phyloP scores from a whole-genome alignment of 2,888 invertebrate species.

The Hypomecis punctinalis region DNA sequence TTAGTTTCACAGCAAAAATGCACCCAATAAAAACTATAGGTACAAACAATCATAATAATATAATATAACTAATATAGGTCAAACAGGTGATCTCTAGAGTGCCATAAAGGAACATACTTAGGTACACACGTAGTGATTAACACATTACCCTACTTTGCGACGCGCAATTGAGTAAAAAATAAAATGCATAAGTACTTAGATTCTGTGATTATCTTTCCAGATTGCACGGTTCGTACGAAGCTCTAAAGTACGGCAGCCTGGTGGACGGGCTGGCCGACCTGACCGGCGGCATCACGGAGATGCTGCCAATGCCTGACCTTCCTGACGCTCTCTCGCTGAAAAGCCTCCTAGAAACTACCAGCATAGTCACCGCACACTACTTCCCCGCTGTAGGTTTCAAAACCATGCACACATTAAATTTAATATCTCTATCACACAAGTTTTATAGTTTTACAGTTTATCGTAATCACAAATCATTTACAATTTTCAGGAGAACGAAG shows the following conservation, averaged over 20 bases:
- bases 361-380: constrained; percentile 89
- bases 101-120: no score
- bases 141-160: no score
- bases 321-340: constrained; percentile 88
- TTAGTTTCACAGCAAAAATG: no score
- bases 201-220: constrained; percentile 83
- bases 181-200: no score
- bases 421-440: neutral
- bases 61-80: no score
- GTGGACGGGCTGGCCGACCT: constrained; percentile 95
- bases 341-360: constrained; percentile 91
- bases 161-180: no score
- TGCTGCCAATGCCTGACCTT: constrained; percentile 89
- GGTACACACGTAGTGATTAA: no score
- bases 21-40: no score
- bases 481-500: constrained; percentile 34
- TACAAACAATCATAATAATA: no score
- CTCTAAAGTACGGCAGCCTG: constrained; percentile 95
- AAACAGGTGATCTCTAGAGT: no score
- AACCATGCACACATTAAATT: neutral
- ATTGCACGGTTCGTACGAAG: constrained; percentile 96
- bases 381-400: constrained; percentile 55
- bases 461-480: neutral
- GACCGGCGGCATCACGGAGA: constrained; percentile 95
- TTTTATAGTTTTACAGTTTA: no score